These are phyloP conservation scores for Hipposideros larvatus DNA, from an alignment of 2,797 vertebrate species.

Conservation along the genomic window DNA sequence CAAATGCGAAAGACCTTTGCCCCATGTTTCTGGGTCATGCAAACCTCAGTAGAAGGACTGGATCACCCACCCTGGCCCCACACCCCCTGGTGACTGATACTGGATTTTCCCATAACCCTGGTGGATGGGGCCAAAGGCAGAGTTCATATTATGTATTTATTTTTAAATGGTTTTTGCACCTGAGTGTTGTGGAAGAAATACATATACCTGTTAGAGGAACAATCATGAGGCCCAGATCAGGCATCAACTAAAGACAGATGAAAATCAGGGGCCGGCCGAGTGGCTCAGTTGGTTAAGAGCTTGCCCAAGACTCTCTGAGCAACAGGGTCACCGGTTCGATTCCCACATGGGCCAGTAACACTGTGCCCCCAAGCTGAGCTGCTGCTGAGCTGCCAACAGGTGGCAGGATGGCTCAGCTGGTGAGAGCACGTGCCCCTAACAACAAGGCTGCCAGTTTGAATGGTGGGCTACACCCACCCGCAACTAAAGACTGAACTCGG, in stretches of 20 bases:
- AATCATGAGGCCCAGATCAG: not conserved
- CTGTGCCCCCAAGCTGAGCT: too few relatives aligned
- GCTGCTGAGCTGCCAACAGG: too few relatives aligned
- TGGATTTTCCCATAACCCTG: not conserved
- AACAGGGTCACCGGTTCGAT: too few relatives aligned
- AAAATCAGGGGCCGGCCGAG: not conserved
- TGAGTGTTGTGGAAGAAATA: not conserved
- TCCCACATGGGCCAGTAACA: too few relatives aligned
- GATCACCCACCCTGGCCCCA: not conserved
- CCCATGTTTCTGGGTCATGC: not conserved
- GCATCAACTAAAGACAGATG: not conserved
- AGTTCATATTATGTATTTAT: not conserved
- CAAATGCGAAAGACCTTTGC: not conserved
- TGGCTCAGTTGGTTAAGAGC: too few relatives aligned
- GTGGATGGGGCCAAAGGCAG: not conserved
- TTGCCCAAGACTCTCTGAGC: too few relatives aligned
- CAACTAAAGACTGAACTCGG: too few relatives aligned
- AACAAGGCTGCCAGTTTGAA: too few relatives aligned
- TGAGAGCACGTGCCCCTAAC: too few relatives aligned
- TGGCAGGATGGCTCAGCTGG: too few relatives aligned
- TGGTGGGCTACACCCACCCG: too few relatives aligned
- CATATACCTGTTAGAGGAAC: not conserved
- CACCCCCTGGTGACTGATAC: not conserved
- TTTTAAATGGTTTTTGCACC: not conserved
- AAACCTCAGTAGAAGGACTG: not conserved